Base-by-base conservation (phyloP, 2,888 invertebrate species). In the Napeogenes inachia region DNA sequence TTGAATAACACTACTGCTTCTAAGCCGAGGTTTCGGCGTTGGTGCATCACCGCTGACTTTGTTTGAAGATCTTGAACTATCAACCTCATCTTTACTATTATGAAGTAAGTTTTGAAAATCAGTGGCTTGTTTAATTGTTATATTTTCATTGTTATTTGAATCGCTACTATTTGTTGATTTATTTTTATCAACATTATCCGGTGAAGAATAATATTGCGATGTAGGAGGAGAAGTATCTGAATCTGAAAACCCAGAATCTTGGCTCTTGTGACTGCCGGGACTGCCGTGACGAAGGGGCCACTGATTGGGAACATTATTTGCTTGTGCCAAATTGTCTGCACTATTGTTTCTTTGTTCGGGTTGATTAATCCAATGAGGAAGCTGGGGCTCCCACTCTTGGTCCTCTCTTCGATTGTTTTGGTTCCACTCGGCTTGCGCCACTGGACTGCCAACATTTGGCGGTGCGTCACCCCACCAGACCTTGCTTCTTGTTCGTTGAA, bases 241-340 rank as follows among this genome's bases (percentile, higher is more conserved):
- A 75, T 95, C 95, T 0, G 95, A 95, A 81, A 95, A 95, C 2
- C 95, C 95, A 0, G 95, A 95, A 81, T 95, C 95, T 81, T 95
- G 94, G 75, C 95, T 95, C 66, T 94, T 93, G 68, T 94, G 94
- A 78, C 94, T 94, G 38, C 84, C 93, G 68, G 87, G 92, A 75
- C 90, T 92, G 74, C 88, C 91, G 65, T 86, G 90, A 32, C 91
- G 80, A 35, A 88, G 79, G 45, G 89, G 89, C 91, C 91, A 91
- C 67, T 82, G 87, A 70, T 87, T 84, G 62, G 84, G 87, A 63
- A 75, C 78, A 70, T 80, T 78, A 66, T 80, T 77, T 33, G 82
- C 82, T 69, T 78, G 81, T 63, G 79, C 81, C 72, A 88, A 76
- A 70, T 87, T 85, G 67, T 87, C 85, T 8, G 74, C 77, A 71